A percentile compares a stretch with the other conserved stretches of the same genome.
Conservation (phyloP, 2,797 vertebrate genomes). For the Phalloptychus januarius region DNA sequence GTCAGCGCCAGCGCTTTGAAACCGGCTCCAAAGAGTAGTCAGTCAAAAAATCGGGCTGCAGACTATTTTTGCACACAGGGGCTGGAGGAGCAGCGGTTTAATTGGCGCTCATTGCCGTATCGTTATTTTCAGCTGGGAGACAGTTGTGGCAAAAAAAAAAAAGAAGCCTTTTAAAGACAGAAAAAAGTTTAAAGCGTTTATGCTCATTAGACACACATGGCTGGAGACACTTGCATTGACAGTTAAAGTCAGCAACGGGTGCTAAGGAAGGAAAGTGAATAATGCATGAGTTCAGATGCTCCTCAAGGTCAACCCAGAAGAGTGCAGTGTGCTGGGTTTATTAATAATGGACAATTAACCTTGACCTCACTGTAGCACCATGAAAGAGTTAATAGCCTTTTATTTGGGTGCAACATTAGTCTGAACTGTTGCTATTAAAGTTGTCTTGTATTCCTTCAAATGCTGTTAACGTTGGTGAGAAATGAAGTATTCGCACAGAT, state of each 20-base stretch:
- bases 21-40: constrained; percentile 69
- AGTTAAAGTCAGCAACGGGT: constrained; percentile 57
- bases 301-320: constrained; percentile 68
- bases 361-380: constrained; percentile 48
- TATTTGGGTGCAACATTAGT: constrained; percentile 45
- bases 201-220: constrained; percentile 66
- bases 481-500: constrained; percentile 72
- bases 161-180: constrained; percentile 47
- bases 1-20: constrained; percentile 69
- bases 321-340: constrained; percentile 42
- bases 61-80: constrained; percentile 63
- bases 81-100: constrained; percentile 62
- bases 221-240: constrained; percentile 56
- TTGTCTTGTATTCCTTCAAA: constrained; percentile 35
- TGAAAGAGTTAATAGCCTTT: constrained; percentile 49
- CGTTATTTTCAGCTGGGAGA: constrained; percentile 68
- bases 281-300: constrained; percentile 73
- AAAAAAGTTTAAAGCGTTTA: constrained; percentile 70
- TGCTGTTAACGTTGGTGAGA: constrained; percentile 68
- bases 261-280: constrained; percentile 73
- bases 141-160: constrained; percentile 49
- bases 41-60: constrained; percentile 57
- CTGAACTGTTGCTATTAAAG: constrained; percentile 49
- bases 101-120: constrained; percentile 64
- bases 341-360: constrained; percentile 74